phyloP scores from a whole-genome alignment of 1,140 invertebrate genomes.

The Drosophila orena region DNA sequence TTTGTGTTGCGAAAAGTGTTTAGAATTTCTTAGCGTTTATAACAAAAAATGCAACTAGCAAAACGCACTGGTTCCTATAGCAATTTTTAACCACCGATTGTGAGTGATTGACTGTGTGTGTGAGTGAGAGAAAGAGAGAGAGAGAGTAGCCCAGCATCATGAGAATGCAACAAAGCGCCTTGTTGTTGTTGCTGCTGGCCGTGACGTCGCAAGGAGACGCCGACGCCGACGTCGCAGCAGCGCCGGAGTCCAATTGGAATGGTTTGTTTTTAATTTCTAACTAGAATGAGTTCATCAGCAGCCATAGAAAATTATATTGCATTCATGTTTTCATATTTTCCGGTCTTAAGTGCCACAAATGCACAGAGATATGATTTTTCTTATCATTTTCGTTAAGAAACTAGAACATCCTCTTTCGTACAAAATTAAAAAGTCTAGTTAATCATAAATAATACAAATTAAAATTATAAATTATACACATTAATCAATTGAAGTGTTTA shows the following conservation, averaged over 20 bases:
- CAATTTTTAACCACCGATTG: neutral
- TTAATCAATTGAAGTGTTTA: too few species aligned
- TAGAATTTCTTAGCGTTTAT: neutral
- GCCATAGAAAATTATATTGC: slow-evolving; percentile 50
- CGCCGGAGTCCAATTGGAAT: slow-evolving; percentile 53
- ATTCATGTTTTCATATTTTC: slow-evolving; percentile 9
- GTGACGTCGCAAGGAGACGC: slow-evolving; percentile 58
- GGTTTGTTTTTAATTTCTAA: slow-evolving; percentile 44
- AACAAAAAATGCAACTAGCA: slow-evolving; percentile 25
- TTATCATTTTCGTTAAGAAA: too few species aligned
- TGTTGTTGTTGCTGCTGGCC: slow-evolving; percentile 49
- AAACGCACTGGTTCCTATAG: slow-evolving; percentile 9
- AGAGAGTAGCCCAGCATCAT: slow-evolving; percentile 16
- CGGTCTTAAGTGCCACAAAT: slow-evolving; percentile 2
- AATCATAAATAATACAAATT: too few species aligned
- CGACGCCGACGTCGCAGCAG: slow-evolving; percentile 29
- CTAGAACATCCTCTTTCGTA: too few species aligned
- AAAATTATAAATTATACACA: too few species aligned
- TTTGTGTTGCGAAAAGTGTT: neutral
- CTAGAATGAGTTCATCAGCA: slow-evolving; percentile 62
- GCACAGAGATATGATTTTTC: neutral
- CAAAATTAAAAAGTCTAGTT: too few species aligned
- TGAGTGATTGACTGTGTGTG: slow-evolving; percentile 10
- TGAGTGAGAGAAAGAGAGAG: neutral
- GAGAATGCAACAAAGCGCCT: slow-evolving; percentile 38